Evolutionary conservation across 2,888 invertebrate species (phyloP).

Genomic region (Cerceris ruficornis): DNA sequence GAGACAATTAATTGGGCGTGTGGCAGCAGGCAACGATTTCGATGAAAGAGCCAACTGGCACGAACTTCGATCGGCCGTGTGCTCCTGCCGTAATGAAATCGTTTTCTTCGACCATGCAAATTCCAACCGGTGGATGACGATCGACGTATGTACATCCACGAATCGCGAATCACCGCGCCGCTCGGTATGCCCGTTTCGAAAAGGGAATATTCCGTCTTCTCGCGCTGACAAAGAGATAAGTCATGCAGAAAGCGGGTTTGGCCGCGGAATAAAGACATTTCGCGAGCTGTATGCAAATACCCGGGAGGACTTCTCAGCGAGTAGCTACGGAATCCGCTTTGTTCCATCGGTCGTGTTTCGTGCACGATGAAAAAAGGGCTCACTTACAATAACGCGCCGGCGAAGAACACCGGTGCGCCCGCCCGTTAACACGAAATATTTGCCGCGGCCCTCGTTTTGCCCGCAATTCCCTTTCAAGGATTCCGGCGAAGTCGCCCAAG

Average conservation of each 20-base stretch:
- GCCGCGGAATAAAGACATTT: slow-evolving; percentile 50
- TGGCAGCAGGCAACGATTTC: slow-evolving; percentile 1
- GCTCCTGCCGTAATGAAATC: neutral
- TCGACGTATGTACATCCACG: neutral
- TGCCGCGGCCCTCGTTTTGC: slow-evolving; percentile 1
- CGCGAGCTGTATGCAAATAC: slow-evolving; percentile 52
- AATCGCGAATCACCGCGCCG: neutral
- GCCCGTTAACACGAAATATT: slow-evolving; percentile 32
- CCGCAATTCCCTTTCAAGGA: slow-evolving; percentile 15
- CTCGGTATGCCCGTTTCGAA: slow-evolving; percentile 1
- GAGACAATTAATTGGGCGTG: slow-evolving; percentile 43
- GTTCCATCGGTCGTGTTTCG: slow-evolving; percentile 18
- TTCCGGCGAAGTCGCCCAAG: slow-evolving; percentile 2
- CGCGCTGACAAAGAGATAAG: slow-evolving; percentile 36
- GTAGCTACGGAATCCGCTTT: slow-evolving; percentile 36
- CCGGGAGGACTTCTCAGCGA: slow-evolving; percentile 36
- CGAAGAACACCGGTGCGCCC: slow-evolving; percentile 21
- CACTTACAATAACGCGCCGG: slow-evolving; percentile 41
- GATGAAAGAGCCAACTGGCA: slow-evolving; percentile 7
- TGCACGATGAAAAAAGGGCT: neutral
- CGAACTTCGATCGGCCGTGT: neutral
- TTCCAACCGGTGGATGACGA: neutral
- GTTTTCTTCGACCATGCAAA: neutral
- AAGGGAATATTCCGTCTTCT: slow-evolving; percentile 19
- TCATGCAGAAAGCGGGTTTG: slow-evolving; percentile 42